Evolutionary conservation across 2,888 invertebrate genomes (phyloP), one percentile per base, ranked within the genome.

Genomic region (Neoitamus cyanurus): DNA sequence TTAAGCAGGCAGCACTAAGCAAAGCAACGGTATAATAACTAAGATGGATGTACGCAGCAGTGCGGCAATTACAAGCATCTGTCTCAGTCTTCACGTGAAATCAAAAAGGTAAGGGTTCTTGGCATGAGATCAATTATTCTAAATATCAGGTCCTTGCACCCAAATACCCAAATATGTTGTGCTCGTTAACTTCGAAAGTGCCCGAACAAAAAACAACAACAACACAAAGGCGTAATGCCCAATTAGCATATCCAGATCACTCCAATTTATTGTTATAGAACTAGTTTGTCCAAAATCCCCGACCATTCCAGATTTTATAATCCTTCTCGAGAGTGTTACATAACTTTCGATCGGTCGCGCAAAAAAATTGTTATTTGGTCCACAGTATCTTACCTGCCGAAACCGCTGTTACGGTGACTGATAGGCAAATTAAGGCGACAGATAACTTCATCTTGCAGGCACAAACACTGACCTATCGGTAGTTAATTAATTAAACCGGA

Each of bases 331-430:
- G 7, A 9, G 1, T 46, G 15, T 48, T 48, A 48, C 20, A 48
- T 48, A 48, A 48, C 48, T 48, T 48, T 20, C 6, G n/a, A 46
- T 7, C 20, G 48, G 1, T 48, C 48, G n/a, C 48, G 48, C 48
- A 20, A 48, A 48, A 48, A 48, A 48, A 48, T 48, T 48, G 48
- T 48, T 48, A 48, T 48, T 48, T 48, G 20, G 48, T 48, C 7
- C 48, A 48, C 7, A 48, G 7, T 48, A 20, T 48, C 30, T 83
- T 85, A 85, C 85, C 85, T 85, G 85, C 83, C 4, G 46, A 46
- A 4, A 72, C 73, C 13, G 34, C 78, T n/a, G 34, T 58, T 7
- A 85, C 46, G 34, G 48, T 78, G 15, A 72, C n/a, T 28, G 72
- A 69, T 20, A 85, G 37, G n/a, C 69, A n/a, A 48, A 85, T 58